Conservation (phyloP, 2,888 invertebrate species). For the Drosophila formosana region DNA sequence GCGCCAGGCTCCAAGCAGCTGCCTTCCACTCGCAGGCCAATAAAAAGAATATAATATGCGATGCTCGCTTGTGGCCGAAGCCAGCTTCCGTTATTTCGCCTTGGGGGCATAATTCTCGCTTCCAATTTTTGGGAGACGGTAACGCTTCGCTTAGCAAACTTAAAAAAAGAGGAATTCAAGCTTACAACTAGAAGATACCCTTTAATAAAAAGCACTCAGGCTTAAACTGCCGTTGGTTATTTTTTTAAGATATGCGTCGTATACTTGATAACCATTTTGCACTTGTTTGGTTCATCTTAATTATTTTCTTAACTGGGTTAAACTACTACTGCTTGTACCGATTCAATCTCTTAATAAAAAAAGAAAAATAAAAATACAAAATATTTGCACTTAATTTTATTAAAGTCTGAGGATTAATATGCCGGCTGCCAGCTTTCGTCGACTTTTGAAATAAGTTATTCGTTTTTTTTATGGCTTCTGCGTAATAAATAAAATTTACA, state of each 20-base stretch:
- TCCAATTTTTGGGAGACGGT: conserved; percentile 40
- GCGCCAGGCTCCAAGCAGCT: conserved; percentile 3
- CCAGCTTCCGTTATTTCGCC: conserved; percentile 32
- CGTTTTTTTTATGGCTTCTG: conserved; percentile 48
- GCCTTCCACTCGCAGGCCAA: conserved; percentile 19
- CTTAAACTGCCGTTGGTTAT: not conserved
- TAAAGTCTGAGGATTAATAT: not conserved
- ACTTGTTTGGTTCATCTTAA: too few relatives aligned
- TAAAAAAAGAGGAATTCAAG: conserved; percentile 8
- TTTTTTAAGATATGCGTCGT: not conserved
- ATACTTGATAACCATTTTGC: not conserved
- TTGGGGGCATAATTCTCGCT: conserved; percentile 25
- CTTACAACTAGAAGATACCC: not conserved
- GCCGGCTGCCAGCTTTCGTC: not conserved
- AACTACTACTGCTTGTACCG: too few relatives aligned
- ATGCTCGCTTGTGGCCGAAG: conserved; percentile 52
- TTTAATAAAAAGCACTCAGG: not conserved
- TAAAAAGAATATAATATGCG: conserved; percentile 54
- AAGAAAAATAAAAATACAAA: too few relatives aligned
- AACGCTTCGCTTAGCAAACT: conserved; percentile 66
- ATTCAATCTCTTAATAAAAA: too few relatives aligned
- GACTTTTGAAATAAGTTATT: conserved; percentile 64
- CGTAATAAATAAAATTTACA: conserved; percentile 61
- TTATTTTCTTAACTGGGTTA: too few relatives aligned
- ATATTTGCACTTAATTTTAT: not conserved